A percentile compares a stretch with the other conserved stretches of the same genome.
These are phyloP conservation scores for Emberiza fucata DNA, from an alignment of 2,113 vertebrate genomes.

Conservation along the genomic window DNA sequence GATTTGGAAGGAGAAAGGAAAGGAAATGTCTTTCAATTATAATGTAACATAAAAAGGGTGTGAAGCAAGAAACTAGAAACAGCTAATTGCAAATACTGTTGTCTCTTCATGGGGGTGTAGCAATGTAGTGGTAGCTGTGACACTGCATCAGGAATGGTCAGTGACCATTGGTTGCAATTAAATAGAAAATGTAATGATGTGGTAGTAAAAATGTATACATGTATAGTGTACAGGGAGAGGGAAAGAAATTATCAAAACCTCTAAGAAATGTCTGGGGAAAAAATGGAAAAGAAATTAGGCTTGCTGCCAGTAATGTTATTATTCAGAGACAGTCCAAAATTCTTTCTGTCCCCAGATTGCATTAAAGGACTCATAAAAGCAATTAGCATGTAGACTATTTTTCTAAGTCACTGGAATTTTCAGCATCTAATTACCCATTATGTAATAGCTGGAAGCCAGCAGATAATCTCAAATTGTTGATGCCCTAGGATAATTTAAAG, in stretches of 20 bases:
- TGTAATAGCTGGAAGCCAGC: constrained; percentile 56
- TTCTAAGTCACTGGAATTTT: constrained; percentile 69
- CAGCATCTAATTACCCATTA: constrained; percentile 65
- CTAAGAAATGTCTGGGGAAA: neutral
- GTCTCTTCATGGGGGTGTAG: neutral
- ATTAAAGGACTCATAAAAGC: constrained; percentile 60
- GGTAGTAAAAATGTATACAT: neutral
- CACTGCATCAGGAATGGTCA: neutral
- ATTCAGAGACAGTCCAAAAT: constrained; percentile 36
- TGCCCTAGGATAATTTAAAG: constrained; percentile 9
- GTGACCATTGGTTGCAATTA: neutral
- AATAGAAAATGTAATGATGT: neutral
- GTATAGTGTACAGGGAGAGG: neutral
- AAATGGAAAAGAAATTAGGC: neutral
- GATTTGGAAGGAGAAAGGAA: neutral
- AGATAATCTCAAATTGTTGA: constrained; percentile 57
- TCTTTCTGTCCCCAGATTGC: constrained; percentile 33
- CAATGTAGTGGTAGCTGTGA: neutral
- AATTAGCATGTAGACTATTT: constrained; percentile 70
- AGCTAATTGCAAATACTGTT: neutral
- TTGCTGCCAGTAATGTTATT: constrained; percentile 28
- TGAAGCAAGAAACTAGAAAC: neutral
- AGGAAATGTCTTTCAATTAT: neutral
- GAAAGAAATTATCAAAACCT: neutral
- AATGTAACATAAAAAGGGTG: neutral